phyloP scores from a whole-genome alignment of 2,888 invertebrate species.

The Escarpia spicata region DNA sequence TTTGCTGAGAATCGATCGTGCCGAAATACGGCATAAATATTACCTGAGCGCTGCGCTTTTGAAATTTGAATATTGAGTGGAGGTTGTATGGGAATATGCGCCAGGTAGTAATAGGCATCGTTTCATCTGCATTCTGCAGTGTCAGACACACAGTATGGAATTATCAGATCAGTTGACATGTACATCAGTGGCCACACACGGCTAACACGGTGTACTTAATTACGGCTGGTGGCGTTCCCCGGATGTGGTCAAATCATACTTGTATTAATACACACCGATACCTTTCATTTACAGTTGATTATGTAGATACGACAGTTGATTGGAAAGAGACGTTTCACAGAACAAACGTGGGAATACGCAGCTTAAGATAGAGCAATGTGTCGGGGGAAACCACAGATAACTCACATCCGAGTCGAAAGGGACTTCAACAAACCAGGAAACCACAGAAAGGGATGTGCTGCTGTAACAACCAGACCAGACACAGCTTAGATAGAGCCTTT shows the following conservation, averaged over 20 bases:
- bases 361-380: not conserved
- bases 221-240: not conserved
- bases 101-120: not conserved
- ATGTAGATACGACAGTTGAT: not conserved
- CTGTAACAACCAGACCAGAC: not conserved
- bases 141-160: not conserved
- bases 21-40: not conserved
- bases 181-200: not conserved
- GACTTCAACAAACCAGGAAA: not conserved
- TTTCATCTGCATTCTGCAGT: not conserved
- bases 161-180: constrained; percentile 12
- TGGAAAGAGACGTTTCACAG: not conserved
- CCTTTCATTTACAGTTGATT: not conserved
- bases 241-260: not conserved
- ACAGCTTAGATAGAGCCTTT: not conserved
- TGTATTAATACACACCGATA: not conserved
- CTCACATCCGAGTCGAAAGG: not conserved
- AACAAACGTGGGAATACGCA: not conserved
- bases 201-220: not conserved
- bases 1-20: not conserved
- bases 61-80: not conserved
- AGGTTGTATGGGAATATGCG: not conserved
- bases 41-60: not conserved
- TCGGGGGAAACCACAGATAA: not conserved
- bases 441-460: not conserved